These are phyloP conservation scores for Pseudochirops corinnae DNA, from an alignment of 2,797 vertebrate species.

Conservation along the genomic window DNA sequence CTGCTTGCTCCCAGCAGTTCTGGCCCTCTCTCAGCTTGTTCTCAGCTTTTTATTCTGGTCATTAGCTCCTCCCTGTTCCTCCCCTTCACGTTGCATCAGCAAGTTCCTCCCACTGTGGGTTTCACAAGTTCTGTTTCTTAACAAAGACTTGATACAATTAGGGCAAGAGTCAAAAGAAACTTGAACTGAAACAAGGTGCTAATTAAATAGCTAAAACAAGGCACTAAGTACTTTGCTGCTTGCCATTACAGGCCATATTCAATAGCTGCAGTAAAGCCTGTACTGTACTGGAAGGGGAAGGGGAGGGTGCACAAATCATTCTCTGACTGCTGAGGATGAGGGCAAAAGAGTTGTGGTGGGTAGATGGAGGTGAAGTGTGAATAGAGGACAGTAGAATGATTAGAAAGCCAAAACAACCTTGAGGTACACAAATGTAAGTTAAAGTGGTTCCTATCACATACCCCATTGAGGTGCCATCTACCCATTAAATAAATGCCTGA, in stretches of 20 bases:
- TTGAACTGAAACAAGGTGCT: too few relatives aligned
- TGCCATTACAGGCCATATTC: too few relatives aligned
- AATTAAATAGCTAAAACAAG: not conserved
- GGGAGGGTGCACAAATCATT: not conserved
- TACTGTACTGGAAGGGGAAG: not conserved
- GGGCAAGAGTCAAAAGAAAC: too few relatives aligned
- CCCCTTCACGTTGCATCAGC: too few relatives aligned
- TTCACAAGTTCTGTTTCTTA: too few relatives aligned
- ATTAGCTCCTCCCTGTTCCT: too few relatives aligned
- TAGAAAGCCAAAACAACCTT: not conserved
- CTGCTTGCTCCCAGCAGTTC: too few relatives aligned
- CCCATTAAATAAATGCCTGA: not conserved
- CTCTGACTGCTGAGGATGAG: not conserved
- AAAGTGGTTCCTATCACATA: not conserved
- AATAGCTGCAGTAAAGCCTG: not conserved
- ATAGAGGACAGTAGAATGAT: not conserved
- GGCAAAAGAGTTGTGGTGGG: not conserved
- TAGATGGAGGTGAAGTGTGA: not conserved
- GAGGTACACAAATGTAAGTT: not conserved
- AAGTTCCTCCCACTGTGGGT: too few relatives aligned
- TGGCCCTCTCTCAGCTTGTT: too few relatives aligned
- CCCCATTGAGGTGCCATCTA: not conserved
- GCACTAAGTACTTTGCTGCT: too few relatives aligned
- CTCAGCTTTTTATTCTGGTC: too few relatives aligned
- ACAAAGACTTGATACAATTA: too few relatives aligned